phyloP scores from a whole-genome alignment of 2,888 invertebrate species.

The Nebria brevicollis region DNA sequence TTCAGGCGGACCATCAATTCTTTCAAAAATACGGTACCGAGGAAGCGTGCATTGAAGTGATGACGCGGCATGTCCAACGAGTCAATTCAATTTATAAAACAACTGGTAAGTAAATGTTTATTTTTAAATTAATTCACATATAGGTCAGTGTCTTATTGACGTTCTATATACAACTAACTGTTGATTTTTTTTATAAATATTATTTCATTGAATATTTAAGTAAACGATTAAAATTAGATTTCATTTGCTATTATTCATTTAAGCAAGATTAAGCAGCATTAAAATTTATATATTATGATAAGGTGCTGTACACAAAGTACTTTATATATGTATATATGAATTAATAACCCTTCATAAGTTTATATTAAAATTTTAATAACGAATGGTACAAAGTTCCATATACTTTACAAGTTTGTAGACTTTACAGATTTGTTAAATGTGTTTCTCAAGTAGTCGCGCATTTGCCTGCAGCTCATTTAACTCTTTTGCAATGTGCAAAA shows the following conservation, averaged over 20 bases:
- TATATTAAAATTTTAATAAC: neutral
- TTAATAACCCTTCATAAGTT: neutral
- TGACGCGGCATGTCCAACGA: conserved; percentile 93
- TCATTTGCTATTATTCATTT: no score
- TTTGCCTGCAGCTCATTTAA: conserved; percentile 1
- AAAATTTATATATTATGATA: no score
- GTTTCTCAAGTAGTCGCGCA: conserved; percentile 5
- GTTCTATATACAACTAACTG: no score
- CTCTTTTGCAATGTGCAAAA: conserved; percentile 14
- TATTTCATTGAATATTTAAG: no score
- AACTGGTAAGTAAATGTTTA: conserved; percentile 70
- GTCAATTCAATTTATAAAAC: conserved; percentile 89
- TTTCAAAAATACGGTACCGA: conserved; percentile 94
- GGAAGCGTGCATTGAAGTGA: conserved; percentile 94
- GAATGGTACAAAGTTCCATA: conserved; percentile 6
- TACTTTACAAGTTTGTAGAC: neutral
- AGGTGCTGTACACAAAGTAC: neutral
- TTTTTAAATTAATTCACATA: no score
- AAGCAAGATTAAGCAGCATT: no score
- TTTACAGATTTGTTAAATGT: neutral
- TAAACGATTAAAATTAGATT: no score
- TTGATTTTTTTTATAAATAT: no score
- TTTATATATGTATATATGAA: neutral
- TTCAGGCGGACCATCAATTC: conserved; percentile 97
- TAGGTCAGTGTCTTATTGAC: no score